Evolutionary conservation across 2,113 vertebrate species (phyloP), one percentile per base, ranked within the genome.

Genomic region (Cyanoramphus novaezelandiae): DNA sequence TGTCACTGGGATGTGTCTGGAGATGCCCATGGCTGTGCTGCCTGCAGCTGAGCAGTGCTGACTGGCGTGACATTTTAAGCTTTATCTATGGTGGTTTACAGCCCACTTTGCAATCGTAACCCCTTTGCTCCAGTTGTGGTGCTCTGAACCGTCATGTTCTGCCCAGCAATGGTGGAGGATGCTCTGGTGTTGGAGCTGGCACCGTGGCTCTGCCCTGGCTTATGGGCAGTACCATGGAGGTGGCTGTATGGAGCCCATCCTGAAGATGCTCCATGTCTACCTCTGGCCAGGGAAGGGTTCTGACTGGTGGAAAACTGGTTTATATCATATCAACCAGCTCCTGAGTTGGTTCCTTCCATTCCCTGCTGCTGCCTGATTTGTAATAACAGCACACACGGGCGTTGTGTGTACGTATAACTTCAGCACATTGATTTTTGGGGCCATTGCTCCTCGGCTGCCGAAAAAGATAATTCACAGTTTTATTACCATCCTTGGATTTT

Each of bases 381-480:
- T 84, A 82, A 92, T 72, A 84, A 90, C 63, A 76, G 57, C 57
- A 59, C 57, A 59, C 57, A 24, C 57, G 15, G 57, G 15, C 13
- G 4, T 24, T 13, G 10, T 35, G 52, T 19, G 35, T n/a, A 23
- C 6, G 9, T 63, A 19, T 18, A 82, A 92, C 77, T 91, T 39
- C 94, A 92, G 82, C 77, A 43, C 24, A 93, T 93, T 92, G 97
- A 91, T 96, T 96, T 96, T 69, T 25, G 85, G 80, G 67, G 44
- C 90, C 70, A 50, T 70, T 52, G 87, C 84, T 95, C 71, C 60
- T 72, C 68, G 25, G 69, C 69, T 14, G 86, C 41, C 1, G 4
- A 82, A 88, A 49, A 79, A 82, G 89, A 88, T 89, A 97, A 97
- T 89, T 93, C 94, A 88, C 76, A 10, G 13, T 91, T 96, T 97